A percentile compares a stretch with the other conserved stretches of the same genome.
These are phyloP conservation scores for Trematomus bernacchii DNA, from an alignment of 2,797 vertebrate species.

Conservation along the genomic window DNA sequence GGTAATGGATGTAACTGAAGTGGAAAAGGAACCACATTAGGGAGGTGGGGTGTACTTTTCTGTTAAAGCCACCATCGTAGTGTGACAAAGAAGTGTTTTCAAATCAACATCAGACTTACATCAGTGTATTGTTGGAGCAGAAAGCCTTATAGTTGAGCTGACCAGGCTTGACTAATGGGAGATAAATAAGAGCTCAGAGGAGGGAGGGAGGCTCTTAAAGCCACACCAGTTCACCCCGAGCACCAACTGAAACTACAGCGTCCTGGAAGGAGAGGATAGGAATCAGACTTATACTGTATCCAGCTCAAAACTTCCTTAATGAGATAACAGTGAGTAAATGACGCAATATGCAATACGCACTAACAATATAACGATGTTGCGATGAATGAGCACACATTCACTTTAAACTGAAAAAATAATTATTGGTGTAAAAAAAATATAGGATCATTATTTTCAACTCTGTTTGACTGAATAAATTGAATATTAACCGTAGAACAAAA, in stretches of 20 bases:
- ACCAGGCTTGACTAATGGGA: constrained; percentile 71
- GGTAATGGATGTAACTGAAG: constrained; percentile 2
- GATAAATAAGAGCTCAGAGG: constrained; percentile 57
- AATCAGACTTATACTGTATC: background rate
- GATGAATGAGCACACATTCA: no score
- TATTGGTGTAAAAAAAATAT: no score
- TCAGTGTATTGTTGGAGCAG: constrained; percentile 52
- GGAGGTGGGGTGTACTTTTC: background rate
- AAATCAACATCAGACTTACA: constrained; percentile 55
- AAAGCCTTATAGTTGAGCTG: constrained; percentile 51
- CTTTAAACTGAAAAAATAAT: no score
- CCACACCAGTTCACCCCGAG: constrained; percentile 17
- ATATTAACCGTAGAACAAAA: no score
- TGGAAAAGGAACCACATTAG: constrained; percentile 14
- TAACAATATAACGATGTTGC: no score
- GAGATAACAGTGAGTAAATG: no score
- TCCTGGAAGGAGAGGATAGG: background rate
- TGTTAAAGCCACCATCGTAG: constrained; percentile 16
- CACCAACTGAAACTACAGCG: constrained; percentile 6
- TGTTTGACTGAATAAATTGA: no score
- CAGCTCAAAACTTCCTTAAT: background rate
- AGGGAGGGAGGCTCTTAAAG: constrained; percentile 34
- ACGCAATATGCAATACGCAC: no score
- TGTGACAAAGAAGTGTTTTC: constrained; percentile 46
- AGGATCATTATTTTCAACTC: no score